Conservation (phyloP, 2,797 vertebrate species). For the Australoheros facetus region DNA sequence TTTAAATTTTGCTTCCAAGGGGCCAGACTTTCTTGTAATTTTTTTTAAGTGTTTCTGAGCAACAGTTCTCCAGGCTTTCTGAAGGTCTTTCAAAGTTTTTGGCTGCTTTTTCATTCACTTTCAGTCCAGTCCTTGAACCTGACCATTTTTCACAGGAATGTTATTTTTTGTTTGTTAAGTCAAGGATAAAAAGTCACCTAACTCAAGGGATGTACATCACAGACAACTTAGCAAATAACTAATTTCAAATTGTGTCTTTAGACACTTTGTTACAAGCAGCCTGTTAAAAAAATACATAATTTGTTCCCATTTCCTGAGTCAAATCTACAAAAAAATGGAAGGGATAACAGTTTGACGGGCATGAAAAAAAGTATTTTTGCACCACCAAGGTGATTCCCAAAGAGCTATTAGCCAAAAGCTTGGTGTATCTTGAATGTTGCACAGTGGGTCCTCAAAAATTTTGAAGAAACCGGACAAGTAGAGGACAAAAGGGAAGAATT, state of each 20-base stretch:
- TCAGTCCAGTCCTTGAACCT: background rate
- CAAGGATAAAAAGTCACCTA: background rate
- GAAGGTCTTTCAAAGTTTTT: background rate
- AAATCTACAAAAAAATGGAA: background rate
- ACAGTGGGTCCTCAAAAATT: too few relatives aligned
- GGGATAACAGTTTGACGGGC: too few relatives aligned
- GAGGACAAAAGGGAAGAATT: too few relatives aligned
- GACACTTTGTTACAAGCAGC: background rate
- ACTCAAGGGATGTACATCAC: background rate
- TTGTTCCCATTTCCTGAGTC: background rate
- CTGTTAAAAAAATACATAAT: background rate
- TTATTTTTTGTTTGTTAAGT: background rate
- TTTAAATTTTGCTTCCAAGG: background rate
- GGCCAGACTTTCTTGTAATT: background rate
- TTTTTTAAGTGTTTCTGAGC: background rate
- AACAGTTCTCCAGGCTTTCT: background rate
- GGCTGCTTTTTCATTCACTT: background rate
- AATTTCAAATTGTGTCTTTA: background rate
- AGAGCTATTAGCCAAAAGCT: too few relatives aligned
- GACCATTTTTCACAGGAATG: background rate
- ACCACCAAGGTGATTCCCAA: too few relatives aligned
- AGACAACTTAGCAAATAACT: background rate
- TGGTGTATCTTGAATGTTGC: too few relatives aligned
- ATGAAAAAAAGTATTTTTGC: too few relatives aligned
- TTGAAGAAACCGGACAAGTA: too few relatives aligned